These are phyloP conservation scores for Crocallis elinguaria DNA, from an alignment of 2,888 invertebrate species.

Conservation along the genomic window DNA sequence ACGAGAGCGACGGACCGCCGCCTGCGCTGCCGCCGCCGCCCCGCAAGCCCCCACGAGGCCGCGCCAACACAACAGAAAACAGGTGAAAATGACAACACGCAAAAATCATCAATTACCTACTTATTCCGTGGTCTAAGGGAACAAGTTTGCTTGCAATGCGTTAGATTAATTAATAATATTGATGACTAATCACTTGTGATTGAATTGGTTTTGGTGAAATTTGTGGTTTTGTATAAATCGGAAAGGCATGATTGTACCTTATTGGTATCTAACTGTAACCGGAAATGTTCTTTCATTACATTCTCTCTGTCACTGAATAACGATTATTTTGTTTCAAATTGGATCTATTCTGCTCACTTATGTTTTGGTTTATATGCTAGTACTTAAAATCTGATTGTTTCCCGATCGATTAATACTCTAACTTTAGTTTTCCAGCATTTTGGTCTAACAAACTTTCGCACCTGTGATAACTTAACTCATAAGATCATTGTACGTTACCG, in stretches of 20 bases:
- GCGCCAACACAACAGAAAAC: constrained; percentile 58
- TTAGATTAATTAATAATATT: background rate
- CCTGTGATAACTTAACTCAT: background rate
- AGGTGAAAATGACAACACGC: constrained; percentile 47
- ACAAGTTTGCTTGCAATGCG: background rate
- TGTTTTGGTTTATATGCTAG: too few relatives aligned
- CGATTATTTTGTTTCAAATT: too few relatives aligned
- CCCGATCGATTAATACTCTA: background rate
- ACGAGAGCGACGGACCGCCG: constrained; percentile 70
- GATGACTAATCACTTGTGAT: background rate
- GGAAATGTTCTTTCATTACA: background rate
- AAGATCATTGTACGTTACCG: constrained; percentile 17
- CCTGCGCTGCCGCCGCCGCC: constrained; percentile 79
- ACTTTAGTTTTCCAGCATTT: background rate
- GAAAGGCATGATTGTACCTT: background rate
- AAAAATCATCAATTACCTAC: too few relatives aligned
- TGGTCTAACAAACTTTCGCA: background rate
- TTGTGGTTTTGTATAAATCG: background rate
- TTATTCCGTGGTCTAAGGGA: background rate
- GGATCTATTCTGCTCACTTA: too few relatives aligned
- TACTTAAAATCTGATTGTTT: too few relatives aligned
- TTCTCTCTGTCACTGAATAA: background rate
- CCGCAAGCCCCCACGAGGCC: constrained; percentile 66
- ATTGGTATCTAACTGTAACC: background rate
- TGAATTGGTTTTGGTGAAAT: constrained; percentile 4